Percentiles rank a stretch among this genome's conserved stretches.
Conservation (phyloP, 1,140 invertebrate genomes). For the Scaptomyza hsui region DNA sequence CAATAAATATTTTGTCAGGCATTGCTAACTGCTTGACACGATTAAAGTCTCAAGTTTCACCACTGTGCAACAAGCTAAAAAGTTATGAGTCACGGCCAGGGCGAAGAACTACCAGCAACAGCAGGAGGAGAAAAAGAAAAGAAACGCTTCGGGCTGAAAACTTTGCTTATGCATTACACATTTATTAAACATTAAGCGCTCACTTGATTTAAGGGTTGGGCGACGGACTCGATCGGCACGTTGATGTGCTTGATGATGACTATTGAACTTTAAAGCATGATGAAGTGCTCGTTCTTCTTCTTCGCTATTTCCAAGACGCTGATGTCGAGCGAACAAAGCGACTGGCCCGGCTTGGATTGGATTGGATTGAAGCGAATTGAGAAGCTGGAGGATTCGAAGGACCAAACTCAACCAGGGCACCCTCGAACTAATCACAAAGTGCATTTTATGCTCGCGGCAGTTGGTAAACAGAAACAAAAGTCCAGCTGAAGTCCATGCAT, state of each 20-base stretch:
- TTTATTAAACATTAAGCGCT: slow-evolving; percentile 77
- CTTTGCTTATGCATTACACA: slow-evolving; percentile 79
- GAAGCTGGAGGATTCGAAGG: not conserved
- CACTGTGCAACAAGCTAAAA: slow-evolving; percentile 55
- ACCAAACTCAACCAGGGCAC: slow-evolving; percentile 41
- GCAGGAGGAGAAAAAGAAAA: slow-evolving; percentile 37
- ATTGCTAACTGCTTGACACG: not conserved
- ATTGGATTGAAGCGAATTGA: not conserved
- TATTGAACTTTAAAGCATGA: slow-evolving; percentile 79
- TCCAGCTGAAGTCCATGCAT: slow-evolving; percentile 74
- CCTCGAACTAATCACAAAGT: slow-evolving; percentile 81
- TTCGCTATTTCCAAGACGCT: slow-evolving; percentile 59
- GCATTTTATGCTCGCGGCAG: slow-evolving; percentile 78
- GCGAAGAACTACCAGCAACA: slow-evolving; percentile 40
- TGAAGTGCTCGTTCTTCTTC: slow-evolving; percentile 62
- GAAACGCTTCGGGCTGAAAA: slow-evolving; percentile 50
- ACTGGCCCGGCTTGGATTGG: slow-evolving; percentile 1
- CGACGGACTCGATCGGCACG: slow-evolving; percentile 64
- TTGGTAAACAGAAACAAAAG: slow-evolving; percentile 77
- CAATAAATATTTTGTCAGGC: not conserved
- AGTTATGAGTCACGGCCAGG: slow-evolving; percentile 64
- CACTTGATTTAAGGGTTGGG: slow-evolving; percentile 67
- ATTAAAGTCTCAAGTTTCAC: not conserved
- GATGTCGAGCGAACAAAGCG: slow-evolving; percentile 24
- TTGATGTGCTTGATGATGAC: slow-evolving; percentile 79